Conservation (phyloP, 2,888 invertebrate species). For the Troides oblongomaculatus region DNA sequence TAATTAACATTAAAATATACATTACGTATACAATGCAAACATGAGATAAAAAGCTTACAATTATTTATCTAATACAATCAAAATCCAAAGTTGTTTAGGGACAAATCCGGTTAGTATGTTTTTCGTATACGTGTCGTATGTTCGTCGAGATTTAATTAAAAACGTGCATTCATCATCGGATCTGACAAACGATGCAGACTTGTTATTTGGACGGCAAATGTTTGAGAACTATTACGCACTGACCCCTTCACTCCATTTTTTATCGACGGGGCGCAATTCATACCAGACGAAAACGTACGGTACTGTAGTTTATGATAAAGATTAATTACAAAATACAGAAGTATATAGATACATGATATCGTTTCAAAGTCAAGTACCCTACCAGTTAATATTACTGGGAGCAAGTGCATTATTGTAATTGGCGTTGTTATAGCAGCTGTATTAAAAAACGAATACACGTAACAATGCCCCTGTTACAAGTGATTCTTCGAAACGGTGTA, state of each 20-base stretch:
- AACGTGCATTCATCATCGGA: conserved; percentile 46
- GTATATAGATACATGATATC: neutral
- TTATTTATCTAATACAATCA: neutral
- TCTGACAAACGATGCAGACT: conserved; percentile 47
- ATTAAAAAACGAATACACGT: neutral
- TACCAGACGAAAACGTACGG: conserved; percentile 25
- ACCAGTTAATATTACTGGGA: too few relatives aligned
- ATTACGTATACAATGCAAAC: too few relatives aligned
- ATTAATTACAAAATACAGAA: neutral
- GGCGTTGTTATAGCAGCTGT: too few relatives aligned
- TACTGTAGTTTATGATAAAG: conserved; percentile 2
- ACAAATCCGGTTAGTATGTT: neutral
- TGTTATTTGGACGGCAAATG: conserved; percentile 47
- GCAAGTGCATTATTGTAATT: too few relatives aligned
- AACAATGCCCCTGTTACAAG: neutral
- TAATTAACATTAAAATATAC: too few relatives aligned
- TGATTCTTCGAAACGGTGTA: conserved; percentile 12
- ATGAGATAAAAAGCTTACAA: neutral
- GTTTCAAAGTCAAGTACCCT: neutral
- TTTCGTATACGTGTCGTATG: neutral
- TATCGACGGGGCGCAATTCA: conserved; percentile 8
- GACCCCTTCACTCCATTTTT: conserved; percentile 37
- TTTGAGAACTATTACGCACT: conserved; percentile 42
- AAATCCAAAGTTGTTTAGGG: neutral
- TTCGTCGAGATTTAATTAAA: conserved; percentile 42